These are phyloP conservation scores for Urocitellus parryii DNA, from an alignment of 2,113 vertebrate genomes.

Conservation along the genomic window DNA sequence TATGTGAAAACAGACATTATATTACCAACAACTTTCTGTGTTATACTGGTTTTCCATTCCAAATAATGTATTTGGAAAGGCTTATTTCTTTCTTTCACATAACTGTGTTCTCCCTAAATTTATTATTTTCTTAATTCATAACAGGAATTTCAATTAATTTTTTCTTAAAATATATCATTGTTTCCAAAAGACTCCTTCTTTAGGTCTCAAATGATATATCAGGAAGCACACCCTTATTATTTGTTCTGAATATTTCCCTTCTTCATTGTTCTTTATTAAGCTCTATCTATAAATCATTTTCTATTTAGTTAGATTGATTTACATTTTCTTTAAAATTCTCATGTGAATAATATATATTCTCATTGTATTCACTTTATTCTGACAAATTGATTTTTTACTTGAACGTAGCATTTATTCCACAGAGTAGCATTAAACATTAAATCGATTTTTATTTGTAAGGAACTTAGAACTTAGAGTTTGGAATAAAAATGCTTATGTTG, in stretches of 20 bases:
- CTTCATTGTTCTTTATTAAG: not conserved
- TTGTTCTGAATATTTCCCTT: not conserved
- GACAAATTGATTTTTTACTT: not conserved
- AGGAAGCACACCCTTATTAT: not conserved
- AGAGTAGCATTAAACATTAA: not conserved
- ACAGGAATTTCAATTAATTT: not conserved
- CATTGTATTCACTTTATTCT: not conserved
- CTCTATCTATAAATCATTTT: not conserved
- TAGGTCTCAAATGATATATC: not conserved
- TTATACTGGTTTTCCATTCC: not conserved
- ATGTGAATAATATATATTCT: not conserved
- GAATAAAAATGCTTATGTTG: not conserved
- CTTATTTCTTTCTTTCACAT: not conserved
- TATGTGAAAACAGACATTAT: not conserved
- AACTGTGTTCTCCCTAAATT: not conserved
- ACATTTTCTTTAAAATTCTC: not conserved
- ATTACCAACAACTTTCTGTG: not conserved
- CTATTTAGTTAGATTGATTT: not conserved
- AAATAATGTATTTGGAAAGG: not conserved
- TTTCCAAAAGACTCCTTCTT: not conserved
- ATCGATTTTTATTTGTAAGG: not conserved
- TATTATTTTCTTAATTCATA: not conserved
- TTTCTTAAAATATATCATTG: not conserved
- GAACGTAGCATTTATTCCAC: not conserved
- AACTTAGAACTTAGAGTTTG: not conserved